Conservation (phyloP, 2,113 vertebrate genomes). For the Laterallus jamaicensis region DNA sequence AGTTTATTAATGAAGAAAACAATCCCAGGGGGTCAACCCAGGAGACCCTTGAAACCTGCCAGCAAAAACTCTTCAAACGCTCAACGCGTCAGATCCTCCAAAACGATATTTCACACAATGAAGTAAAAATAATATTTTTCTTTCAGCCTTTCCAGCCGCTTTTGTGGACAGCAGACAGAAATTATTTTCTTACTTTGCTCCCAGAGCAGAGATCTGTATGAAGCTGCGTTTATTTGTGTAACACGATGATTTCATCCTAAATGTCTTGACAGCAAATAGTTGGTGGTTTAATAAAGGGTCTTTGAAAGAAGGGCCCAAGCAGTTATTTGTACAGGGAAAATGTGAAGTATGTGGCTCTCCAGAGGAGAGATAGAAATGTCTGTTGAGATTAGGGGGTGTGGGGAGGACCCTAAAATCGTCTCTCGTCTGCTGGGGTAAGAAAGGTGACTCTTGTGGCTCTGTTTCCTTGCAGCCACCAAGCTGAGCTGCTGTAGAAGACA, state of each 20-base stretch:
- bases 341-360: constrained; percentile 54
- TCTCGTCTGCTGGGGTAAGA: background rate
- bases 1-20: constrained; percentile 87
- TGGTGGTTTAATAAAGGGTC: constrained; percentile 82
- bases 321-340: constrained; percentile 70
- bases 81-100: constrained; percentile 80
- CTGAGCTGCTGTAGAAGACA: background rate
- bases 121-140: constrained; percentile 92
- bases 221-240: constrained; percentile 86
- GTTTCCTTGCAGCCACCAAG: background rate
- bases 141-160: constrained; percentile 82
- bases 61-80: constrained; percentile 84
- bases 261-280: constrained; percentile 83
- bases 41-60: constrained; percentile 80
- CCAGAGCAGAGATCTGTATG: constrained; percentile 81
- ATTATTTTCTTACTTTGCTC: constrained; percentile 85
- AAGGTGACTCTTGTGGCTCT: background rate
- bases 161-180: constrained; percentile 83
- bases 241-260: constrained; percentile 84
- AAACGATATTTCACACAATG: constrained; percentile 89
- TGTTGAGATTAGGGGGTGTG: constrained; percentile 40
- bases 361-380: constrained; percentile 39
- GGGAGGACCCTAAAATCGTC: background rate
- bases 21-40: constrained; percentile 79
- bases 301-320: constrained; percentile 73